A percentile compares a stretch with the other conserved stretches of the same genome.
These are phyloP conservation scores for Neoascia interrupta DNA, from an alignment of 2,888 invertebrate genomes.

Conservation along the genomic window DNA sequence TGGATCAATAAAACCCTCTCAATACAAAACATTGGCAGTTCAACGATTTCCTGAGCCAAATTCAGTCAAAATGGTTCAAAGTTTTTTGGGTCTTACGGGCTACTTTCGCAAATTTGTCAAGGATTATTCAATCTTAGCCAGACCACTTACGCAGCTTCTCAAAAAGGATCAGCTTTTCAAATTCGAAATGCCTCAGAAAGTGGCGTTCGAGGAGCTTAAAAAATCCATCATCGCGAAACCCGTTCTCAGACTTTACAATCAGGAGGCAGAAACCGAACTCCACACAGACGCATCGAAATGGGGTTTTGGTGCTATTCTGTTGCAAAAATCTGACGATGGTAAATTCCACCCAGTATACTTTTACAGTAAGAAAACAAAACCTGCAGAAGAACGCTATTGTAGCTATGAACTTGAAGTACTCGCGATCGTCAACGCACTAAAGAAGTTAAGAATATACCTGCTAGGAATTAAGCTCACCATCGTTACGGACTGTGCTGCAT, in stretches of 20 bases:
- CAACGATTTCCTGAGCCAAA: constrained; percentile 72
- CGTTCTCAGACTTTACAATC: constrained; percentile 72
- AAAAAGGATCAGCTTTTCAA: constrained; percentile 38
- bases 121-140: constrained; percentile 73
- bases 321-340: constrained; percentile 70
- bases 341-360: constrained; percentile 71
- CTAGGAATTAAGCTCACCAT: constrained; percentile 17
- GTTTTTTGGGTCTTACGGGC: constrained; percentile 73
- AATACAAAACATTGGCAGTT: constrained; percentile 72
- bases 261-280: constrained; percentile 66
- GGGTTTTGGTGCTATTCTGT: constrained; percentile 71
- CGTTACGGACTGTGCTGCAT: not conserved
- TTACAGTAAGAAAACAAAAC: constrained; percentile 69
- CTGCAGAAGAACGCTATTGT: constrained; percentile 64
- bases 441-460: not conserved
- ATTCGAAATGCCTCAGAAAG: constrained; percentile 64
- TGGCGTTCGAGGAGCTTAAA: constrained; percentile 27
- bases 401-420: constrained; percentile 73
- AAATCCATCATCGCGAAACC: constrained; percentile 30
- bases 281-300: constrained; percentile 56
- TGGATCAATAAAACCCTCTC: constrained; percentile 71
- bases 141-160: too few relatives aligned
- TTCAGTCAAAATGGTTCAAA: constrained; percentile 71
- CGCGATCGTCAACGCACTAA: not conserved
- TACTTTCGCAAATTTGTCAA: constrained; percentile 72